Evolutionary conservation across 2,888 invertebrate genomes (phyloP), one percentile per base, ranked within the genome.

Genomic region (Eumacrocentrus americanus): DNA sequence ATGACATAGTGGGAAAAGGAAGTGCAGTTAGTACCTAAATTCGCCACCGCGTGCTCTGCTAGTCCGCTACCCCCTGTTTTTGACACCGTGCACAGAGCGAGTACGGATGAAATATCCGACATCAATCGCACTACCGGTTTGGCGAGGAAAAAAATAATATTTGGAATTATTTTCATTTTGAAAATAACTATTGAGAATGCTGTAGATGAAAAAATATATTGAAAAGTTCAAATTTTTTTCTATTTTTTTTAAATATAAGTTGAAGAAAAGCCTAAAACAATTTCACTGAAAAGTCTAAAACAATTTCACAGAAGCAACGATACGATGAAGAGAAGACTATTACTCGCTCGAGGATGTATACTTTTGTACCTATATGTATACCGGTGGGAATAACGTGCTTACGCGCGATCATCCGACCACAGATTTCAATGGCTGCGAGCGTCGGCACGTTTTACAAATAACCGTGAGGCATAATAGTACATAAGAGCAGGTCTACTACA

Each of bases 311-410:
- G 77, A 73, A 72, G 75, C 77, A 78, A 76, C 75, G 78, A 78
- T 77, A 72, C 59, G 9, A 29, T 9, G 9, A 54, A 44, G 29
- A 46, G 23, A 23, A 50, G 58, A 44, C 20, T 35, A n/a, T n/a
- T 14, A 52, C 38, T 51, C 52, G 18, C 14, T 35, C 11, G 29
- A 20, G 11, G 18, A 22, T 22, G 12, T 50, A 50, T 35, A 50
- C 18, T 12, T 35, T 11, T 29, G 18, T 35, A 35, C n/a, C n/a
- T n/a, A n/a, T 4, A 35, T 2, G 11, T 35, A 48, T 53, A 72
- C 68, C 74, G 78, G 77, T 75, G 75, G 76, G 75, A 80, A 79
- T 80, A 80, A 80, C 79, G 75, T 75, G 76, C 79, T 80, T 80
- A 80, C 75, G 73, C 70, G 73, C 74, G 76, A 78, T 78, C 77